A percentile compares a stretch with the other conserved stretches of the same genome.
phyloP scores from a whole-genome alignment of 1,140 invertebrate species.

The Mycetomoellerius zeteki region DNA sequence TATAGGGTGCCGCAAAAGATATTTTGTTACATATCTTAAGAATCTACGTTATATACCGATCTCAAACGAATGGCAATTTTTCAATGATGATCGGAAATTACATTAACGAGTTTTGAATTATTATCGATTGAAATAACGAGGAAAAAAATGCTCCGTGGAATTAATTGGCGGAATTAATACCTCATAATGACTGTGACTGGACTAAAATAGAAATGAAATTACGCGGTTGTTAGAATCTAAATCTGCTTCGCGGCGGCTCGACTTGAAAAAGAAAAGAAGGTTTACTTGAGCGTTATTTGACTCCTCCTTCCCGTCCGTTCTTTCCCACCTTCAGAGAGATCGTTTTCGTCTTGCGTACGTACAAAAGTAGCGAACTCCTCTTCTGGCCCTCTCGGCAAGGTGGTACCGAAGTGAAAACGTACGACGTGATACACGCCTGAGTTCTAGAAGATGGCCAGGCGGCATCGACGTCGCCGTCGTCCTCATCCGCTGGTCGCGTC shows the following conservation, averaged over 20 bases:
- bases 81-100: background rate
- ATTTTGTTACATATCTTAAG: background rate
- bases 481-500: conserved; percentile 56
- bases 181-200: background rate
- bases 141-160: background rate
- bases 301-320: conserved; percentile 77
- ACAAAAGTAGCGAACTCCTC: conserved; percentile 58
- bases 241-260: conserved; percentile 55
- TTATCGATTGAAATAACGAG: background rate
- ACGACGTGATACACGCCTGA: conserved; percentile 15
- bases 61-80: background rate
- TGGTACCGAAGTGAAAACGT: conserved; percentile 22
- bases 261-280: conserved; percentile 74
- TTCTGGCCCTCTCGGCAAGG: conserved; percentile 29
- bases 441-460: conserved; percentile 62
- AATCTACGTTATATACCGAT: background rate
- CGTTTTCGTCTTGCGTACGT: conserved; percentile 61
- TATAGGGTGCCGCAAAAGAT: conserved; percentile 28
- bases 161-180: conserved; percentile 8
- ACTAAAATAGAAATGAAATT: conserved; percentile 34
- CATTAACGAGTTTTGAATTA: background rate
- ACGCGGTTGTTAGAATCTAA: conserved; percentile 8
- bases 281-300: conserved; percentile 80
- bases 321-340: conserved; percentile 68
- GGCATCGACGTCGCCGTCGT: conserved; percentile 60